Evolutionary conservation across 2,888 invertebrate genomes (phyloP).

Genomic region (Eupithecia pulchellata): DNA sequence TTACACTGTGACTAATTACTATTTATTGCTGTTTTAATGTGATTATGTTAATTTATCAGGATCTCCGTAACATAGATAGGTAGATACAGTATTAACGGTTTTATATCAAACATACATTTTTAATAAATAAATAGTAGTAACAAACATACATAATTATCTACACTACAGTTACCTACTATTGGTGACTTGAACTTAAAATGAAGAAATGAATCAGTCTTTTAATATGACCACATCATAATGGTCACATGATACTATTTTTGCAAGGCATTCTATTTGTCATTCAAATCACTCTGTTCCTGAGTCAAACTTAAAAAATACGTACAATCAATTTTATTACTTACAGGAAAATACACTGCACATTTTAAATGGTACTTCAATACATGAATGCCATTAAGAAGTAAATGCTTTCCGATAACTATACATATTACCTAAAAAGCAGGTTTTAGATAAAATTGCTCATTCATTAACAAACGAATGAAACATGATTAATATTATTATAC

Average conservation of each 20-base stretch:
- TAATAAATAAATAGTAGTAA: slow-evolving; percentile 68
- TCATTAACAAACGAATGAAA: slow-evolving; percentile 51
- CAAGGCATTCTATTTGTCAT: slow-evolving; percentile 59
- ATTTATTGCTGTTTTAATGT: slow-evolving; percentile 48
- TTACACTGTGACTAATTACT: slow-evolving; percentile 42
- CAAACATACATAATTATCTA: slow-evolving; percentile 66
- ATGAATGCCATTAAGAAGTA: slow-evolving; percentile 60
- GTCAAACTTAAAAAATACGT: slow-evolving; percentile 76
- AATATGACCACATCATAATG: slow-evolving; percentile 64
- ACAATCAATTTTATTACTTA: slow-evolving; percentile 36
- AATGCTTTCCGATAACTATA: slow-evolving; percentile 28
- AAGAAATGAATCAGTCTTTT: slow-evolving; percentile 83
- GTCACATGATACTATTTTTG: slow-evolving; percentile 63
- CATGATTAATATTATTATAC: slow-evolving; percentile 59
- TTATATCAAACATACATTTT: slow-evolving; percentile 57
- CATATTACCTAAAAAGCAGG: slow-evolving; percentile 59
- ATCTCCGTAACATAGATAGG: slow-evolving; percentile 65
- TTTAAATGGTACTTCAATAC: slow-evolving; percentile 70
- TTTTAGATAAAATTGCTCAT: slow-evolving; percentile 53
- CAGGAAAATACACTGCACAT: slow-evolving; percentile 74
- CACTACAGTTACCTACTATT: slow-evolving; percentile 63
- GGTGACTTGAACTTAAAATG: slow-evolving; percentile 81
- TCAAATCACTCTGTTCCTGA: slow-evolving; percentile 77
- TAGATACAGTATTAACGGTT: slow-evolving; percentile 38
- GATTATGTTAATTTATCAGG: slow-evolving; percentile 34